Evolutionary conservation across 2,888 invertebrate genomes (phyloP), one percentile per base, ranked within the genome.

Genomic region (Chrysolina americana): DNA sequence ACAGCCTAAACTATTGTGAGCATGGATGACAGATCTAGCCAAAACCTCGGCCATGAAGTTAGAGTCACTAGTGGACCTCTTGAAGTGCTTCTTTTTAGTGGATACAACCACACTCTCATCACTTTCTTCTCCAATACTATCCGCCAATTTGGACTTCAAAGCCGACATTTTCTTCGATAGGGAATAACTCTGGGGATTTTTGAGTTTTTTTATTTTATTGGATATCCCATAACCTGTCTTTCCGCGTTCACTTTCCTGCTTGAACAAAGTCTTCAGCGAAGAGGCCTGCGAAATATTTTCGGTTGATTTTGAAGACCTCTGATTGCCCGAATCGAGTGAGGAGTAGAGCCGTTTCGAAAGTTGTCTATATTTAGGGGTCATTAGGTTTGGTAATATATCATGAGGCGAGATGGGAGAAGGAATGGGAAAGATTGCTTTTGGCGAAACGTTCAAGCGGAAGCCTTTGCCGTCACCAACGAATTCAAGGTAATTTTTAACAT

Each of bases 31-130:
- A 2, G 93, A 93, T 76, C 92, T 89, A 10, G 93, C 93, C 19
- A 94, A 87, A 64, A 93, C 89, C 15, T 93, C 91, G 0, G 93
- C 93, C 90, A 94, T 92, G 0, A 91, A 90, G 69, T 91, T 90
- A 13, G 85, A 84, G 80, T 90, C 90, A 47, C 89, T 91, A 68
- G 79, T 76, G 2, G 88, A 83, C 82, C 89, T 88, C 80, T 90
- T 90, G 76, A 80, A 81, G 9, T 87, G 88, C 1, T 89, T 85
- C 78, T 88, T 89, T 74, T 88, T 89, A 23, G 89, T 86, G 74
- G 89, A 89, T 44, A 87, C 89, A 74, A 88, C 88, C 5, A 89
- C 85, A 78, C 89, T 87, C 78, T 85, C 83, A 83, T 89, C 86
- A 80, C 87, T 86, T 75, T 88, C 89, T 83, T 91, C 91, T 13